Evolutionary conservation across 2,113 vertebrate species (phyloP).

Genomic region (Sturnira hondurensis): DNA sequence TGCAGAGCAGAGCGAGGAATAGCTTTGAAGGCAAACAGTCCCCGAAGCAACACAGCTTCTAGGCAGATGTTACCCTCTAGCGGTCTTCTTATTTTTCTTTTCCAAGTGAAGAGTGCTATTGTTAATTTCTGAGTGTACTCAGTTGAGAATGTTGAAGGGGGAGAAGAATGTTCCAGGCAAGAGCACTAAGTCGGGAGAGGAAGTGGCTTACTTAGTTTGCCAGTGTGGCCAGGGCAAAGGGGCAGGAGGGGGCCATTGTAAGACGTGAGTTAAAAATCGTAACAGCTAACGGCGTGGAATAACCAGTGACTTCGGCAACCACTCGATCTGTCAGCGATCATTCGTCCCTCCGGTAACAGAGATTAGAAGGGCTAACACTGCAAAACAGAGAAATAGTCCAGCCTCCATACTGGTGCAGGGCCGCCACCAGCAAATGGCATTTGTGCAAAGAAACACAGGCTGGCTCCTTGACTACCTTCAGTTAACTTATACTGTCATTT

Average conservation of each 20-base stretch:
- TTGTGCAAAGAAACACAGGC: background rate
- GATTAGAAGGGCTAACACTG: background rate
- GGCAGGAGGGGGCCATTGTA: background rate
- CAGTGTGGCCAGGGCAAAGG: background rate
- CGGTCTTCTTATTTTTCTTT: background rate
- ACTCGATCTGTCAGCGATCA: background rate
- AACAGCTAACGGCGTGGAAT: background rate
- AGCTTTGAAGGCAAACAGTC: background rate
- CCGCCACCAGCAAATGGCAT: background rate
- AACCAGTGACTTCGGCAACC: background rate
- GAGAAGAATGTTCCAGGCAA: background rate
- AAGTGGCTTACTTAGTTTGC: background rate
- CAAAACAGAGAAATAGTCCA: background rate
- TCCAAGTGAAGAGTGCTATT: background rate
- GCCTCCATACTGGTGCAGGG: background rate
- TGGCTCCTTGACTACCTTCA: background rate
- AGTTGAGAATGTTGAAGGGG: background rate
- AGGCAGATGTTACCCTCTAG: background rate
- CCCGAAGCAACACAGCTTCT: background rate
- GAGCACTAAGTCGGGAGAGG: background rate
- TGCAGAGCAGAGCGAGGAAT: background rate
- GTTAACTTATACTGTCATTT: conserved; percentile 1
- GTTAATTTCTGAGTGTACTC: background rate
- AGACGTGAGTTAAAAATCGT: background rate
- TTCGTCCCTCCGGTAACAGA: background rate